Evolutionary conservation across 2,888 invertebrate species (phyloP).

Genomic region (Deilephila elpenor): DNA sequence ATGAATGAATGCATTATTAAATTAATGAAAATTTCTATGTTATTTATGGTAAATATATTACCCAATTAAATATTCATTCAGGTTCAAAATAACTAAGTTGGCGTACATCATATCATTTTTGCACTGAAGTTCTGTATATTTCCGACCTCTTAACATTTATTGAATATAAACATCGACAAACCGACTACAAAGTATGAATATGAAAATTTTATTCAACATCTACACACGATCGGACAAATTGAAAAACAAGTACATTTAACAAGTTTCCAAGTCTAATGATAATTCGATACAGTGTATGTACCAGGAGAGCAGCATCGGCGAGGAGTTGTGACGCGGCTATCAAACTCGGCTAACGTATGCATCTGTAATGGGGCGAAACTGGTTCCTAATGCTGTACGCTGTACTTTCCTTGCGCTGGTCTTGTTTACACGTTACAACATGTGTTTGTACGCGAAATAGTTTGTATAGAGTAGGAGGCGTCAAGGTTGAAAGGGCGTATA

Average conservation of each 20-base stretch:
- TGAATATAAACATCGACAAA: not conserved
- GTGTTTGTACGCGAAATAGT: no score
- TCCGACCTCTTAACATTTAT: not conserved
- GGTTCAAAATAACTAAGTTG: no score
- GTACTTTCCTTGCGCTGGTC: not conserved
- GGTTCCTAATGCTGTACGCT: not conserved
- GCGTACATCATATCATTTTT: no score
- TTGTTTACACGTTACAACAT: not conserved
- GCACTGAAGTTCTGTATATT: no score
- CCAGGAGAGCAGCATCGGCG: not conserved
- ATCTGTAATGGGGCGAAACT: not conserved
- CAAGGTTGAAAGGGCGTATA: no score
- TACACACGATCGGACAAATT: not conserved
- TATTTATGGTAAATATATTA: no score
- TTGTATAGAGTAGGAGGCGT: no score
- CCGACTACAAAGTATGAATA: not conserved
- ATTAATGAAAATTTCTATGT: no score
- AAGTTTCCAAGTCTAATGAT: not conserved
- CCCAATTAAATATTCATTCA: no score
- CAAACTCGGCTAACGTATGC: not conserved
- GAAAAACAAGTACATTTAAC: not conserved
- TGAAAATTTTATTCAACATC: conserved; percentile 4
- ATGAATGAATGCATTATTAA: no score
- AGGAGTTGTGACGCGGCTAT: not conserved
- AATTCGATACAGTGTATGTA: conserved; percentile 13